Conservation (phyloP, 2,797 vertebrate genomes). For the Coccyzus lansbergi region DNA sequence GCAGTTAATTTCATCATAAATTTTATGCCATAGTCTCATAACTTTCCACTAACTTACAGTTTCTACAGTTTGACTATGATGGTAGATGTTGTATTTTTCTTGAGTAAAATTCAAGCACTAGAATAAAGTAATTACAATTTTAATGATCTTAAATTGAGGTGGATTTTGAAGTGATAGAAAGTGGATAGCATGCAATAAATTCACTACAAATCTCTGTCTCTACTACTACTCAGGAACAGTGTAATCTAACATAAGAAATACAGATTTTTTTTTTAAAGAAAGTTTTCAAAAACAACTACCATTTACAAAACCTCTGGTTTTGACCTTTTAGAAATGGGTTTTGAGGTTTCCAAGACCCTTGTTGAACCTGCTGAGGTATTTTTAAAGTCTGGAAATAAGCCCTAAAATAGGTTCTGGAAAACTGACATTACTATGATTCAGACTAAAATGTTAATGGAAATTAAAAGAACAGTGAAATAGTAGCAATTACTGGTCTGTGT, state of each 20-base stretch:
- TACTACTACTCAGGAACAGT: background rate
- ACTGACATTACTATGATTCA: background rate
- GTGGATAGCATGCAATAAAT: background rate
- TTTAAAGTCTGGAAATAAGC: background rate
- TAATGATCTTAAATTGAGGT: background rate
- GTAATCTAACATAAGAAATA: background rate
- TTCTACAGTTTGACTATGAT: background rate
- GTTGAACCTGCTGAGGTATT: background rate
- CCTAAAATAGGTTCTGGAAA: background rate
- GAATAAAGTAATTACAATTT: background rate
- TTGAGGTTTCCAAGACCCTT: background rate
- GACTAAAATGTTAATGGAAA: background rate
- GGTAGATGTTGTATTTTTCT: background rate
- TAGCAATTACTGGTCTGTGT: background rate
- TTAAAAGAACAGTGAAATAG: background rate
- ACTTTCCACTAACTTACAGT: background rate
- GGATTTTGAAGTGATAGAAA: background rate
- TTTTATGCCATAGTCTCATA: background rate
- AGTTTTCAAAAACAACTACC: background rate
- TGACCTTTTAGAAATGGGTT: background rate
- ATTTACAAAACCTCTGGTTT: background rate
- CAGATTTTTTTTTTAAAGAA: background rate
- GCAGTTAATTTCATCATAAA: background rate
- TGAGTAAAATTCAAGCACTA: background rate
- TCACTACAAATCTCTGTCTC: background rate